These are phyloP conservation scores for Chouioia cunea DNA, from an alignment of 2,888 invertebrate genomes.

Conservation along the genomic window DNA sequence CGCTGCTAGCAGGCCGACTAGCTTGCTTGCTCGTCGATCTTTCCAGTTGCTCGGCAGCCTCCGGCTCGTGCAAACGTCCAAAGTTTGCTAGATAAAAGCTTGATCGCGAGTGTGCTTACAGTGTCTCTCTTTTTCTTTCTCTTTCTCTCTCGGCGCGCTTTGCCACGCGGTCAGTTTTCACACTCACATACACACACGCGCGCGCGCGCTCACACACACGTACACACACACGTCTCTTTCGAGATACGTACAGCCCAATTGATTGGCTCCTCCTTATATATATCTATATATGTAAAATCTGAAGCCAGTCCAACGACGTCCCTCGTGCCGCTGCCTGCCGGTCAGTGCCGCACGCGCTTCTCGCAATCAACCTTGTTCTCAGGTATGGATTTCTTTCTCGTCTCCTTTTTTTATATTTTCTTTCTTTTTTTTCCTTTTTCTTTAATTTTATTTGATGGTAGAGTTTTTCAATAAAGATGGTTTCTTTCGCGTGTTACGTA, in stretches of 20 bases:
- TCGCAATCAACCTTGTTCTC: constrained; percentile 4
- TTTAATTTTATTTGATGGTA: no score
- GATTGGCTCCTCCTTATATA: no score
- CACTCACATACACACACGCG: background rate
- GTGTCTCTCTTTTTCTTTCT: constrained; percentile 8
- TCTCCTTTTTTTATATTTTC: background rate
- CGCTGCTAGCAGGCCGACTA: no score
- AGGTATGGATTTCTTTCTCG: no score
- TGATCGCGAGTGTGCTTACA: constrained; percentile 23
- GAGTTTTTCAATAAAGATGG: background rate
- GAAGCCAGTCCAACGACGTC: no score
- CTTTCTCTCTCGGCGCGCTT: constrained; percentile 16
- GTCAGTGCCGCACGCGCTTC: constrained; percentile 34
- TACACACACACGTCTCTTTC: no score
- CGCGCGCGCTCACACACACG: background rate
- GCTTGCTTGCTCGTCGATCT: constrained; percentile 25
- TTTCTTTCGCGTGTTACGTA: no score
- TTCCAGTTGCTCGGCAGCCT: constrained; percentile 47
- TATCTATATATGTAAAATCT: no score
- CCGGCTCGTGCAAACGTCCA: constrained; percentile 31
- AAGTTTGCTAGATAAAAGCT: no score
- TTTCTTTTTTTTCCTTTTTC: background rate
- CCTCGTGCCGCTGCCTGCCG: constrained; percentile 23
- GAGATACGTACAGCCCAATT: no score
- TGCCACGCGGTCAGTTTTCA: constrained; percentile 3